phyloP scores from a whole-genome alignment of 1,140 invertebrate genomes.

The Drosophila quadrilineata region DNA sequence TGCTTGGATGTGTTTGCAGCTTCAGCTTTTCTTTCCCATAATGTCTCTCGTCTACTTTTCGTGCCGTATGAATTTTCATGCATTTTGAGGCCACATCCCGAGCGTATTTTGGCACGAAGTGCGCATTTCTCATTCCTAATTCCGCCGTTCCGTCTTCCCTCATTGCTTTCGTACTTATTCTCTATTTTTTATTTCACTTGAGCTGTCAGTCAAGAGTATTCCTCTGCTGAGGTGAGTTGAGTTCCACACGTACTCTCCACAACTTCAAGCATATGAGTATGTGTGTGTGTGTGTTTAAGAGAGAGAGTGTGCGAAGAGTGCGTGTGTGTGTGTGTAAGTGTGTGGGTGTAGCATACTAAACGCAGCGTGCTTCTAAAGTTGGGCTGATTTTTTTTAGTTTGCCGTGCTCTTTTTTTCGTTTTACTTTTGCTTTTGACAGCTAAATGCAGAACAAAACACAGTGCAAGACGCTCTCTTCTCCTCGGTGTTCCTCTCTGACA shows the following conservation, averaged over 20 bases:
- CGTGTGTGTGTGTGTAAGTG: constrained; percentile 4
- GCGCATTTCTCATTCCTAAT: constrained; percentile 24
- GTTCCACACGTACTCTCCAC: not conserved
- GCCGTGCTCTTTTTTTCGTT: constrained; percentile 40
- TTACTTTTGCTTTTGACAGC: constrained; percentile 70
- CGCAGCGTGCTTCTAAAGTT: constrained; percentile 32
- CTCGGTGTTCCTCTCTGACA: constrained; percentile 18
- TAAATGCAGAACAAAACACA: constrained; percentile 59
- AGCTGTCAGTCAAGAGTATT: constrained; percentile 59
- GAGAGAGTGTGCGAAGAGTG: not conserved
- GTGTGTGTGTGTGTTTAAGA: not conserved
- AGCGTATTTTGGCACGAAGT: constrained; percentile 64
- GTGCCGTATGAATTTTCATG: constrained; percentile 73
- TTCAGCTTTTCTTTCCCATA: constrained; percentile 71
- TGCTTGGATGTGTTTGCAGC: too few relatives aligned
- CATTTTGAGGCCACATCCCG: constrained; percentile 61
- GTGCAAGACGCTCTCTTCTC: constrained; percentile 11
- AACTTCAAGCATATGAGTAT: not conserved
- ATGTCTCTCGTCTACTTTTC: constrained; percentile 32
- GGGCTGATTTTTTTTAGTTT: too few relatives aligned
- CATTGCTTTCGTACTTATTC: too few relatives aligned
- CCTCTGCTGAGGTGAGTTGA: too few relatives aligned
- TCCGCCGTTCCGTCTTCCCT: not conserved
- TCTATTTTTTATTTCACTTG: constrained; percentile 54
- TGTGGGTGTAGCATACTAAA: constrained; percentile 52